These are phyloP conservation scores for Bembecia ichneumoniformis DNA, from an alignment of 2,888 invertebrate species.

Conservation along the genomic window DNA sequence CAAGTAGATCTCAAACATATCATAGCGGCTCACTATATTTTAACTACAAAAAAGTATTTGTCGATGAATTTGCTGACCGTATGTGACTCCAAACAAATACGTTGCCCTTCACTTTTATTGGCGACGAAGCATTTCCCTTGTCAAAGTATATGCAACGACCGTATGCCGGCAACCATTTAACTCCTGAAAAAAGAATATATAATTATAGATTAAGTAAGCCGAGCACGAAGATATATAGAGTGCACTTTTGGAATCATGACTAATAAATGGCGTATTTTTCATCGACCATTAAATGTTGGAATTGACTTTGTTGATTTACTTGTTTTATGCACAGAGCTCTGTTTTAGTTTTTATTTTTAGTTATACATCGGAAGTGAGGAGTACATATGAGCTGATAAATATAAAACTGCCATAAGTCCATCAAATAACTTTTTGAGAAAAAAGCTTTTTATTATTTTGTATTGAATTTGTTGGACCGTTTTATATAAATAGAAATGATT, in stretches of 20 bases:
- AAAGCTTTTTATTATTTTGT: too few relatives aligned
- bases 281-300: constrained; percentile 2
- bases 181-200: constrained; percentile 9
- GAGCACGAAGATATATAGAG: constrained; percentile 7
- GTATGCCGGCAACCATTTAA: constrained; percentile 6
- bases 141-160: constrained; percentile 11
- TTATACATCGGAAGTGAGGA: too few relatives aligned
- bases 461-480: too few relatives aligned
- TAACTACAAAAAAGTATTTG: constrained; percentile 13
- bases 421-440: too few relatives aligned
- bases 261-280: constrained; percentile 6
- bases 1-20: constrained; percentile 4
- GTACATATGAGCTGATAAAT: too few relatives aligned
- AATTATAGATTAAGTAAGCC: constrained; percentile 7
- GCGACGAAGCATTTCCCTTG: constrained; percentile 13
- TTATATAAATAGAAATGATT: too few relatives aligned
- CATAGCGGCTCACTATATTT: constrained; percentile 12
- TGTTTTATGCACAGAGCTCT: too few relatives aligned
- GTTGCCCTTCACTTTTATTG: constrained; percentile 10
- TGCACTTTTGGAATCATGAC: constrained; percentile 5
- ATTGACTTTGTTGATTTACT: too few relatives aligned
- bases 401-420: too few relatives aligned
- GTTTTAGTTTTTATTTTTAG: too few relatives aligned
- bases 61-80: constrained; percentile 13
- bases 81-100: constrained; percentile 11